Conservation (phyloP, 2,797 vertebrate species). For the Hydrolagus colliei region DNA sequence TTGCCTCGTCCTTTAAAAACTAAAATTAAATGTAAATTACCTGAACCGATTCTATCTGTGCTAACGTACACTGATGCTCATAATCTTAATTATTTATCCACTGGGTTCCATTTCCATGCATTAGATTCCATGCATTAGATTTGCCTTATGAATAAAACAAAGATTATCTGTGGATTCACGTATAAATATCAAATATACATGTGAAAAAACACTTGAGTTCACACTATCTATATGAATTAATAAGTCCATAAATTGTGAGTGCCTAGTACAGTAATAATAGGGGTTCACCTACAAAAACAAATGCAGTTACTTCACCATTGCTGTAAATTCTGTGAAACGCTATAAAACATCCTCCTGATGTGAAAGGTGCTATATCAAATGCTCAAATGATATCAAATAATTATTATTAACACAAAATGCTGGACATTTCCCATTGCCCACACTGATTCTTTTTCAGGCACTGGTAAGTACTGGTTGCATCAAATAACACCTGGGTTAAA, state of each 20-base stretch:
- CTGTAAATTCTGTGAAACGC: no score
- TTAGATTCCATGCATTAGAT: not conserved
- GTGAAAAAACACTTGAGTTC: not conserved
- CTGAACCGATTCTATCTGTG: constrained; percentile 2
- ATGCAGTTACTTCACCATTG: no score
- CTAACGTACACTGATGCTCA: not conserved
- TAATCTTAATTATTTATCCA: constrained; percentile 18
- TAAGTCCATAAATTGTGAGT: not conserved
- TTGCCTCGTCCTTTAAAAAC: not conserved
- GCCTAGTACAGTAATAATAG: not conserved
- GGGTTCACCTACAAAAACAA: no score
- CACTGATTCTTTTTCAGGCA: no score
- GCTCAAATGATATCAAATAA: no score
- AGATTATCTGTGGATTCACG: not conserved
- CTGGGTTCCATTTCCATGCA: not conserved
- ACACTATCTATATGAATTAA: not conserved
- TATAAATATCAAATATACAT: not conserved
- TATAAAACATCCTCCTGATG: no score
- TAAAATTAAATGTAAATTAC: not conserved
- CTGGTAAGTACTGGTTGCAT: no score
- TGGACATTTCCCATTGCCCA: no score
- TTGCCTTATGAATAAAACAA: not conserved
- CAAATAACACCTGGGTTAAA: no score
- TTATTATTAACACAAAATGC: no score
- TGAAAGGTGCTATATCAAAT: no score